Conservation (phyloP, 2,797 vertebrate species). For the Sebastes hubbsi region DNA sequence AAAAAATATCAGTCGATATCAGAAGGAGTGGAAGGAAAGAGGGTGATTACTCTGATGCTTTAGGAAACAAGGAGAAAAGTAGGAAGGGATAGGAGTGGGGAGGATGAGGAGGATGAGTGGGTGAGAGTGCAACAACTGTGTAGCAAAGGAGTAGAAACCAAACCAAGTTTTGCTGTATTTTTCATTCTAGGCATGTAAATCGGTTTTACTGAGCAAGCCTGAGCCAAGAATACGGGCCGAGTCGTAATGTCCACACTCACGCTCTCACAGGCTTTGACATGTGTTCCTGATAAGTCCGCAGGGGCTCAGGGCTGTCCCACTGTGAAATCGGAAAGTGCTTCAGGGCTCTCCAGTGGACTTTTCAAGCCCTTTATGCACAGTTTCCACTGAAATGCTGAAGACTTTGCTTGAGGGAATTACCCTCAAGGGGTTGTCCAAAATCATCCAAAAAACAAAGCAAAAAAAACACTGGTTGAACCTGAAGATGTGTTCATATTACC, state of each 20-base stretch:
- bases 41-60: conserved; percentile 54
- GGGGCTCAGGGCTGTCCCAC: conserved; percentile 32
- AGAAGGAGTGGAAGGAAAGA: conserved; percentile 41
- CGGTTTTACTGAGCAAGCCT: conserved; percentile 19
- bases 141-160: conserved; percentile 32
- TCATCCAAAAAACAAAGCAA: background rate
- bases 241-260: conserved; percentile 32
- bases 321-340: conserved; percentile 49
- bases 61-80: conserved; percentile 56
- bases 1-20: conserved; percentile 67
- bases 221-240: background rate
- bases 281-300: conserved; percentile 41
- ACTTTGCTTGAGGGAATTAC: conserved; percentile 49
- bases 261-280: conserved; percentile 51
- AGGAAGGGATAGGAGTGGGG: background rate
- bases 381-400: conserved; percentile 47
- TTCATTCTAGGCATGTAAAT: conserved; percentile 25
- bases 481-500: background rate
- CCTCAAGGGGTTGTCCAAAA: conserved; percentile 24
- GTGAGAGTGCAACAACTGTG: conserved; percentile 36
- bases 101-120: conserved; percentile 26
- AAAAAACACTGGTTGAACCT: background rate
- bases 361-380: conserved; percentile 53
- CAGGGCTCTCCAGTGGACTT: conserved; percentile 47
- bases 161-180: conserved; percentile 30